Percentiles rank a stretch among this genome's conserved stretches.
Conservation (phyloP, 2,888 invertebrate species). For the Noctua janthina region DNA sequence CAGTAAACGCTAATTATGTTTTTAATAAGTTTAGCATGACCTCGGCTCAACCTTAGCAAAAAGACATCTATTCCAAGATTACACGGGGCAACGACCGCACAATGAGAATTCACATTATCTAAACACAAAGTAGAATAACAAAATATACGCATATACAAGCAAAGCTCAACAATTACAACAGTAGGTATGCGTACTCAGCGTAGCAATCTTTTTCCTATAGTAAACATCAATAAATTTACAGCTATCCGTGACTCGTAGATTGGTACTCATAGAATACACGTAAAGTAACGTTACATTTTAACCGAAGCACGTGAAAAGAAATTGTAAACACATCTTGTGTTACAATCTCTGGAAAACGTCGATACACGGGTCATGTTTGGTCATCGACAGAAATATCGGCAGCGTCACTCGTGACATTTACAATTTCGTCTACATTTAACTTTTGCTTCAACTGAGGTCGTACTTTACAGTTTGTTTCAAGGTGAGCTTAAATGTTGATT, state of each 20-base stretch:
- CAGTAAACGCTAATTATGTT: conserved; percentile 56
- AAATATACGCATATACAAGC: conserved; percentile 34
- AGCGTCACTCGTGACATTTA: conserved; percentile 66
- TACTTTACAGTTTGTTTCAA: conserved; percentile 21
- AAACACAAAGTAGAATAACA: conserved; percentile 40
- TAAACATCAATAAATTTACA: conserved; percentile 66
- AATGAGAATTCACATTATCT: conserved; percentile 59
- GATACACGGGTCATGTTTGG: conserved; percentile 60
- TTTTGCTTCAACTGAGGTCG: conserved; percentile 41
- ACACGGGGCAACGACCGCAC: conserved; percentile 59
- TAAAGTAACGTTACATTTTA: conserved; percentile 73
- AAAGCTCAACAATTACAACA: conserved; percentile 53
- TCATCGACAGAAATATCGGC: conserved; percentile 65
- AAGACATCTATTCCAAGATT: conserved; percentile 51
- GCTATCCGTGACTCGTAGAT: conserved; percentile 67
- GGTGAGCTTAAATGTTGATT: conserved; percentile 32
- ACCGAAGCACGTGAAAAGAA: conserved; percentile 71
- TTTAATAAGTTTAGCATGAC: conserved; percentile 57
- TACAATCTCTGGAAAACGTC: conserved; percentile 57
- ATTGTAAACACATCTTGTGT: conserved; percentile 69
- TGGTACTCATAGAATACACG: conserved; percentile 56
- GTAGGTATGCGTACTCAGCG: conserved; percentile 37
- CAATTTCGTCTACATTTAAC: conserved; percentile 59
- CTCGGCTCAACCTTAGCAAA: conserved; percentile 42
- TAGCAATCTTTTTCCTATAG: conserved; percentile 53